Percentiles rank a stretch among this genome's conserved stretches.
Evolutionary conservation across 1,140 invertebrate genomes (phyloP).

Genomic region (Gonatopus flavifemur): DNA sequence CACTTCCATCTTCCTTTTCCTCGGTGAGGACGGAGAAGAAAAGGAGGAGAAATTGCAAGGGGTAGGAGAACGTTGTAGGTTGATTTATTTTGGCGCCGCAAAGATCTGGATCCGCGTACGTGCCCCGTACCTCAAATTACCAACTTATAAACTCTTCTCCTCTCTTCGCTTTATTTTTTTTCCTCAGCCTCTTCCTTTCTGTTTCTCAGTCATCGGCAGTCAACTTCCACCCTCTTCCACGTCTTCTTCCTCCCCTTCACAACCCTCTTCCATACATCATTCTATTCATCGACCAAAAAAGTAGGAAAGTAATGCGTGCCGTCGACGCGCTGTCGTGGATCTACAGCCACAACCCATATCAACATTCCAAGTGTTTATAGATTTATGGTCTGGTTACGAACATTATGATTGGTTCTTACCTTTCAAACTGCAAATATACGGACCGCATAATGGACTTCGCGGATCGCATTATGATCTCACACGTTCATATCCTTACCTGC

Average conservation of each 20-base stretch:
- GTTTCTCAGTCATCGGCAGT: no score
- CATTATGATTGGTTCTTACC: no score
- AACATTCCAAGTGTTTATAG: no score
- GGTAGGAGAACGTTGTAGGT: constrained; percentile 42
- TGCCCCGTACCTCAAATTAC: constrained; percentile 58
- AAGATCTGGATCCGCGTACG: constrained; percentile 57
- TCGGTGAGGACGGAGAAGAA: constrained; percentile 25
- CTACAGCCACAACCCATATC: no score
- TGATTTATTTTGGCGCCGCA: constrained; percentile 58
- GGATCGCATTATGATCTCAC: no score
- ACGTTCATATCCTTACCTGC: no score
- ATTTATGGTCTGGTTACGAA: no score
- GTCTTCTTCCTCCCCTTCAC: background rate
- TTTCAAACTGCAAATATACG: no score
- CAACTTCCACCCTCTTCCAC: no score
- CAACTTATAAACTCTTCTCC: constrained; percentile 56
- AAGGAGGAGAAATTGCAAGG: constrained; percentile 27
- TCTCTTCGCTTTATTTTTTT: constrained; percentile 19
- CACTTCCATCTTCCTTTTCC: no score
- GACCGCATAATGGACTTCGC: no score
- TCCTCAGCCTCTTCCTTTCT: background rate
- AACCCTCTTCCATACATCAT: constrained; percentile 20
- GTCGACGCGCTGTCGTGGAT: constrained; percentile 22
- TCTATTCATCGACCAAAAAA: constrained; percentile 27
- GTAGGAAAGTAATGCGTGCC: constrained; percentile 22